phyloP scores from a whole-genome alignment of 2,888 invertebrate genomes.

The Pyrgus malvae region DNA sequence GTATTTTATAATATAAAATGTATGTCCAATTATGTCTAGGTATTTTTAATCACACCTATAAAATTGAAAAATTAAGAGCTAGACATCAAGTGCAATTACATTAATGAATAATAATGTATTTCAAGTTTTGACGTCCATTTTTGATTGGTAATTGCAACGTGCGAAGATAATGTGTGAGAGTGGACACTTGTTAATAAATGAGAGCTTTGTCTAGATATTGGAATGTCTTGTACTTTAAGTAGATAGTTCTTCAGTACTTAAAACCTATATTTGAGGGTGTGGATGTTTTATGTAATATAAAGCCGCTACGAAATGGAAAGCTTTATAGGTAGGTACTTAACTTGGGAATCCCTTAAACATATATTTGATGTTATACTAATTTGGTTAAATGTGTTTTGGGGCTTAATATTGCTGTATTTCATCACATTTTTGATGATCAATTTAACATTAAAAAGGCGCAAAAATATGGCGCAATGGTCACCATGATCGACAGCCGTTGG shows the following conservation, averaged over 20 bases:
- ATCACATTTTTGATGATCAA: too few relatives aligned
- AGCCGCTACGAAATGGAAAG: too few relatives aligned
- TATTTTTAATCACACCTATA: conserved; percentile 44
- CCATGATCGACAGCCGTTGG: too few relatives aligned
- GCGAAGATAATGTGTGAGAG: conserved; percentile 39
- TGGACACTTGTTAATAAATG: conserved; percentile 33
- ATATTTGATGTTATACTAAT: too few relatives aligned
- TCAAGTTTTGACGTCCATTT: conserved; percentile 65
- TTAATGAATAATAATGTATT: conserved; percentile 54
- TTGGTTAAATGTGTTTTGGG: too few relatives aligned
- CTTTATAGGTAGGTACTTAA: too few relatives aligned
- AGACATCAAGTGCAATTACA: conserved; percentile 74
- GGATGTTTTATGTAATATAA: conserved; percentile 19
- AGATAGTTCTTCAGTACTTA: conserved; percentile 26
- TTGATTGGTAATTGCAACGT: conserved; percentile 60
- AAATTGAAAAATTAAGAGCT: conserved; percentile 52
- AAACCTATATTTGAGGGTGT: conserved; percentile 9
- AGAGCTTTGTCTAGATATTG: conserved; percentile 5
- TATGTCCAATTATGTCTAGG: conserved; percentile 39
- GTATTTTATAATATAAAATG: conserved; percentile 30
- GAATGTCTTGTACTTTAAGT: conserved; percentile 16
- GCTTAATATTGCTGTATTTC: too few relatives aligned
- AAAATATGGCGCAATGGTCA: too few relatives aligned
- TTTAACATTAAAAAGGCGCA: too few relatives aligned
- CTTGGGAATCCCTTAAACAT: too few relatives aligned